phyloP scores from a whole-genome alignment of 64 coral and sea anemone species.

The Catalaphyllia jardinei region DNA sequence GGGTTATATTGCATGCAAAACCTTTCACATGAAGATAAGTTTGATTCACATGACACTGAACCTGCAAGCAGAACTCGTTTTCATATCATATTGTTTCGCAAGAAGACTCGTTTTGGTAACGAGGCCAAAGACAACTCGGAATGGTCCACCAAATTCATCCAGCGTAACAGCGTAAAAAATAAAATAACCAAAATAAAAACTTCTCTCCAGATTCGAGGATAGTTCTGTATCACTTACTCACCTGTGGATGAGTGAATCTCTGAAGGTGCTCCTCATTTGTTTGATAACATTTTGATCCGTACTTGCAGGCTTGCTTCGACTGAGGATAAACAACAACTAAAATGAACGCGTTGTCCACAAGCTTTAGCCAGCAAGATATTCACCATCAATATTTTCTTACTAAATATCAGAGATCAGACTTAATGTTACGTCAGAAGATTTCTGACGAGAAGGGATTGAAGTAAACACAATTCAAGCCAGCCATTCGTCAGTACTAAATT shows the following conservation, averaged over 20 bases:
- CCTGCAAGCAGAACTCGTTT: no score
- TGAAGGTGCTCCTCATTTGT: constrained; percentile 56
- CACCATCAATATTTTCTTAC: no score
- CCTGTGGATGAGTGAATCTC: constrained; percentile 66
- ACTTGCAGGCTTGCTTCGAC: constrained; percentile 79
- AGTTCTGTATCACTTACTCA: neutral
- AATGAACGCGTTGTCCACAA: neutral
- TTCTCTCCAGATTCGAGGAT: neutral
- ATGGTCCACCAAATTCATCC: no score
- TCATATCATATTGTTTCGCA: no score
- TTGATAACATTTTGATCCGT: constrained; percentile 95
- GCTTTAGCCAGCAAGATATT: neutral
- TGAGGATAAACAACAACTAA: constrained; percentile 22
- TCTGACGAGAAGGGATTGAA: no score
- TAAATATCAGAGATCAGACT: neutral
- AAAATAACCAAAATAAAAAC: neutral
- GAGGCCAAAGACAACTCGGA: no score
- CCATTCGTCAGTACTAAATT: no score
- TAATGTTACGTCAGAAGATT: neutral
- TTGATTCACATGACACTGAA: no score
- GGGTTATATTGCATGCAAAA: no score
- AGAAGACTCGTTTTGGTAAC: no score
- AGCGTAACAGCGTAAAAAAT: neutral
- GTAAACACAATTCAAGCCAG: no score
- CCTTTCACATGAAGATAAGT: no score